A percentile compares a stretch with the other conserved stretches of the same genome.
phyloP scores from a whole-genome alignment of 2,113 vertebrate genomes.

The Bothrops jararaca region DNA sequence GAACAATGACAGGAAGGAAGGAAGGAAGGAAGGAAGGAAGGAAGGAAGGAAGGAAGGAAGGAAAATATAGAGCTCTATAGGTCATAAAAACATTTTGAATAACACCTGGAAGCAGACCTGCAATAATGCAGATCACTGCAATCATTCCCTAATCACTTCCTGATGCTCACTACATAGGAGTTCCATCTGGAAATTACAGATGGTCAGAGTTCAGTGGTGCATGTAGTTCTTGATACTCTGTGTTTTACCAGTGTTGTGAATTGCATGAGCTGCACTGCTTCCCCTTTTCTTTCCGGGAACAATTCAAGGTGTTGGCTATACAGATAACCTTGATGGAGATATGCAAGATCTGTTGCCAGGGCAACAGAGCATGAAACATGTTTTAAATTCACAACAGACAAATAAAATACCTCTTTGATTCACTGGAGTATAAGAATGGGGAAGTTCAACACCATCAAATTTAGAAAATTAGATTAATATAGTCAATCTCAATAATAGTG shows the following conservation, averaged over 20 bases:
- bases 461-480: neutral
- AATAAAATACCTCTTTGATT: neutral
- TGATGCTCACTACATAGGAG: neutral
- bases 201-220: neutral
- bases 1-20: neutral
- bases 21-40: too few species aligned
- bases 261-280: neutral
- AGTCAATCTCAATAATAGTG: neutral
- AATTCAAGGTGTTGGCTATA: neutral
- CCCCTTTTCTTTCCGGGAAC: neutral
- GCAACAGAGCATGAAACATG: neutral
- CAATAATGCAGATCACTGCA: neutral
- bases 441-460: neutral
- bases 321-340: neutral
- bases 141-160: neutral
- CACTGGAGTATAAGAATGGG: neutral
- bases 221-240: neutral
- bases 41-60: neutral
- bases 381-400: neutral
- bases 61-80: neutral
- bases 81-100: neutral
- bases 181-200: neutral
- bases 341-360: neutral
- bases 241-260: neutral
- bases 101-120: neutral